These are phyloP conservation scores for Tenrec ecaudatus DNA, from an alignment of 2,113 vertebrate genomes.

Conservation along the genomic window DNA sequence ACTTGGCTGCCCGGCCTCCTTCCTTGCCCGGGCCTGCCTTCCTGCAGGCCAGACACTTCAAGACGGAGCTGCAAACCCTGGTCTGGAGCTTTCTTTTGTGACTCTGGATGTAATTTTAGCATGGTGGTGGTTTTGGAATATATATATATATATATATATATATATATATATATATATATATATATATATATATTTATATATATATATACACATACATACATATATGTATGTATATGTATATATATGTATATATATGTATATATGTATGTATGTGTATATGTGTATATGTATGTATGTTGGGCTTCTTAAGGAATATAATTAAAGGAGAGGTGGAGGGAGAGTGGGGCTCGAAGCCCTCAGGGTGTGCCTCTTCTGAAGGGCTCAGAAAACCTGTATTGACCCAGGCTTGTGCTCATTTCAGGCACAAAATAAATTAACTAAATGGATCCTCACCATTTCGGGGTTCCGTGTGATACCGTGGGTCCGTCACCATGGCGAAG, in stretches of 20 bases:
- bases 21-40: neutral
- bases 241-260: too few species aligned
- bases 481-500: slow-evolving; percentile 50
- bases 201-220: too few species aligned
- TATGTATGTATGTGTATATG: too few species aligned
- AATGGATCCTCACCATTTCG: slow-evolving; percentile 14
- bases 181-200: too few species aligned
- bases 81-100: slow-evolving; percentile 21
- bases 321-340: neutral
- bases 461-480: slow-evolving; percentile 52
- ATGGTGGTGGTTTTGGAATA: slow-evolving; percentile 42
- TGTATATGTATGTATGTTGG: slow-evolving; percentile 13
- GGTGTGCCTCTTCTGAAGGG: slow-evolving; percentile 42
- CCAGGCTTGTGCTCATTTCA: slow-evolving; percentile 59
- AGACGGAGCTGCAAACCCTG: neutral
- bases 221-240: too few species aligned
- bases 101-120: slow-evolving; percentile 56
- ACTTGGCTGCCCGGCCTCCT: neutral
- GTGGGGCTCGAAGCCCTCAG: slow-evolving; percentile 41
- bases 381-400: slow-evolving; percentile 66
- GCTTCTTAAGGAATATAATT: slow-evolving; percentile 68
- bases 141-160: too few species aligned
- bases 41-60: neutral
- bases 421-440: slow-evolving; percentile 25
- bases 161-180: too few species aligned